phyloP scores from a whole-genome alignment of 2,113 vertebrate species.

The Malurus melanocephalus region DNA sequence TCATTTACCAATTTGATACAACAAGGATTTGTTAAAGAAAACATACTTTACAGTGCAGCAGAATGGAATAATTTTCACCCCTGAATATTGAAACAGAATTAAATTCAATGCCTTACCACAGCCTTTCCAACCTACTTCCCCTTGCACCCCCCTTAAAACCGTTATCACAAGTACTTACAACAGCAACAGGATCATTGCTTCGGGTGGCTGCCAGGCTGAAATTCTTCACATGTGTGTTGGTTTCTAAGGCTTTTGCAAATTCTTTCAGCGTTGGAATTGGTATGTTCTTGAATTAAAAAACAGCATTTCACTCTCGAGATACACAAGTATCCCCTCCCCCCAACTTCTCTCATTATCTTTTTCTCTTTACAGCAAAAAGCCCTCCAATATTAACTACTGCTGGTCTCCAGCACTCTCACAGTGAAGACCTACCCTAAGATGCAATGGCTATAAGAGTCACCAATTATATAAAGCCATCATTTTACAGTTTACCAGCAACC shows the following conservation, averaged over 20 bases:
- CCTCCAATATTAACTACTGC: background rate
- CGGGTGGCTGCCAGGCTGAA: conserved; percentile 94
- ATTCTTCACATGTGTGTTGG: conserved; percentile 85
- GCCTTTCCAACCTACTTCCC: background rate
- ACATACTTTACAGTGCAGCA: background rate
- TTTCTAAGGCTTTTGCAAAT: conserved; percentile 92
- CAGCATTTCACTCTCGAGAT: conserved; percentile 29
- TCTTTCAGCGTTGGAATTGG: conserved; percentile 95
- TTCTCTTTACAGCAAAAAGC: background rate
- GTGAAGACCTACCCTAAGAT: no score
- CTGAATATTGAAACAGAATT: background rate
- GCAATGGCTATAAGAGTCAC: background rate
- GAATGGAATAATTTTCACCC: no score
- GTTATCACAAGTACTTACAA: conserved; percentile 72
- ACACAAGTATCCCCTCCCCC: background rate
- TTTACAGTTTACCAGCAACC: background rate
- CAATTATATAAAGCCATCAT: background rate
- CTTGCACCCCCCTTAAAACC: accelerated
- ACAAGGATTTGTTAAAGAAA: background rate
- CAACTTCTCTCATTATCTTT: background rate
- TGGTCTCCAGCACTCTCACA: background rate
- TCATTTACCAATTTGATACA: background rate
- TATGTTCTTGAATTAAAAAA: conserved; percentile 86
- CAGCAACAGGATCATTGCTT: conserved; percentile 93
- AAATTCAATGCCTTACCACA: background rate